These are phyloP conservation scores for Cecropterus lyciades DNA, from an alignment of 1,140 invertebrate genomes.

Conservation along the genomic window DNA sequence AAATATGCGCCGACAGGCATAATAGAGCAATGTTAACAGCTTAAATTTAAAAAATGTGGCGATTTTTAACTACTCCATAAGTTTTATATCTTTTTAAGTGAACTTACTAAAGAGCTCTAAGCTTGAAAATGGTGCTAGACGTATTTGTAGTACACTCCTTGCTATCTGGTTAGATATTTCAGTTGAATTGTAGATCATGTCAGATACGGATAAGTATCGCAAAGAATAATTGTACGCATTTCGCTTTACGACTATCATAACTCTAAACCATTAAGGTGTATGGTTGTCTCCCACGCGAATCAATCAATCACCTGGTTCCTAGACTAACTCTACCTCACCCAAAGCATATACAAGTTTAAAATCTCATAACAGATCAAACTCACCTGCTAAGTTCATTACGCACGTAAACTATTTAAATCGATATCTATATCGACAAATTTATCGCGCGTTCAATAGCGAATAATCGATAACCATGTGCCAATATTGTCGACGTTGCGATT, in stretches of 20 bases:
- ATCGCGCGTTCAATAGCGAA: slow-evolving; percentile 4
- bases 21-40: too few species aligned
- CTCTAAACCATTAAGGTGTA: background rate
- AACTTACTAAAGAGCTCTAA: background rate
- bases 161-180: background rate
- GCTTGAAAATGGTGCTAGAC: background rate
- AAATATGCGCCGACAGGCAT: too few species aligned
- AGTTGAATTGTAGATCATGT: background rate
- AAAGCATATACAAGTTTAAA: slow-evolving; percentile 6
- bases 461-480: slow-evolving; percentile 25
- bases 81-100: too few species aligned
- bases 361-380: slow-evolving; percentile 21
- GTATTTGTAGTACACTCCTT: background rate
- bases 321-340: slow-evolving; percentile 6
- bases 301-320: slow-evolving; percentile 20
- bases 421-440: slow-evolving; percentile 12
- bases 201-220: background rate
- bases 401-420: slow-evolving; percentile 5
- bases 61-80: too few species aligned
- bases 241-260: slow-evolving; percentile 4
- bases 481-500: slow-evolving; percentile 16
- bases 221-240: slow-evolving; percentile 15
- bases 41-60: too few species aligned
- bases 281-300: slow-evolving; percentile 9
- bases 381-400: slow-evolving; percentile 18